Evolutionary conservation across 2,113 vertebrate genomes (phyloP).

Genomic region (Salvelinus namaycush): DNA sequence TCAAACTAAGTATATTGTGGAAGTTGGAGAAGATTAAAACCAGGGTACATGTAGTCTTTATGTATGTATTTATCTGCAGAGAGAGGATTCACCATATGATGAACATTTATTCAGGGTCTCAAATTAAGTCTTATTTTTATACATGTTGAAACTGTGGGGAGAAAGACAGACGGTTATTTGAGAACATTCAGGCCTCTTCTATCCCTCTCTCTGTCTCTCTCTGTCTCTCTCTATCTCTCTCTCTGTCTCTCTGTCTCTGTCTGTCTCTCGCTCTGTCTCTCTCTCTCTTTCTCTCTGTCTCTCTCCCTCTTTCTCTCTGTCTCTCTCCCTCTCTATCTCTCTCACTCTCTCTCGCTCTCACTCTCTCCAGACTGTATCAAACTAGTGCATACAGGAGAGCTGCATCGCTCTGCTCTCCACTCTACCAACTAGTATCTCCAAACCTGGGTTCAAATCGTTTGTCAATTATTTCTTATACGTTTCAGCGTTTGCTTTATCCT

Average conservation of each 20-base stretch:
- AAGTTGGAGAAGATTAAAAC: conserved; percentile 40
- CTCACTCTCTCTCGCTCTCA: too few species aligned
- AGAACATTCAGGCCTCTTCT: conserved; percentile 48
- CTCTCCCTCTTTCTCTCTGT: too few species aligned
- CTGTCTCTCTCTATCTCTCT: too few species aligned
- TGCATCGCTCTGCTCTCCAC: conserved; percentile 17
- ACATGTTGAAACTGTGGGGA: conserved; percentile 72
- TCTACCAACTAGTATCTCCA: conserved; percentile 33
- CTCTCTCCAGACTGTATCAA: conserved; percentile 29
- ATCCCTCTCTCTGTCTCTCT: too few species aligned
- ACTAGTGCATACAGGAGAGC: conserved; percentile 30
- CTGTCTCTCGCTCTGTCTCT: too few species aligned
- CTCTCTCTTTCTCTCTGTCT: too few species aligned
- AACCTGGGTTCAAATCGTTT: background rate
- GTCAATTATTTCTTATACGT: too few species aligned
- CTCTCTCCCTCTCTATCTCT: too few species aligned
- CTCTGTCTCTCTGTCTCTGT: too few species aligned
- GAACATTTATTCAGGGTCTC: conserved; percentile 78
- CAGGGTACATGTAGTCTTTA: conserved; percentile 22
- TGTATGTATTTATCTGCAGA: conserved; percentile 65
- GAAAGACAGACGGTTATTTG: conserved; percentile 45
- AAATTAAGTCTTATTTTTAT: conserved; percentile 79
- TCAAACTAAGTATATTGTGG: conserved; percentile 51
- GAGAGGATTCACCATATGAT: conserved; percentile 65
- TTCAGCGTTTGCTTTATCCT: too few species aligned